Base-by-base conservation (phyloP, 2,888 invertebrate genomes). In the Pimpla rufipes region DNA sequence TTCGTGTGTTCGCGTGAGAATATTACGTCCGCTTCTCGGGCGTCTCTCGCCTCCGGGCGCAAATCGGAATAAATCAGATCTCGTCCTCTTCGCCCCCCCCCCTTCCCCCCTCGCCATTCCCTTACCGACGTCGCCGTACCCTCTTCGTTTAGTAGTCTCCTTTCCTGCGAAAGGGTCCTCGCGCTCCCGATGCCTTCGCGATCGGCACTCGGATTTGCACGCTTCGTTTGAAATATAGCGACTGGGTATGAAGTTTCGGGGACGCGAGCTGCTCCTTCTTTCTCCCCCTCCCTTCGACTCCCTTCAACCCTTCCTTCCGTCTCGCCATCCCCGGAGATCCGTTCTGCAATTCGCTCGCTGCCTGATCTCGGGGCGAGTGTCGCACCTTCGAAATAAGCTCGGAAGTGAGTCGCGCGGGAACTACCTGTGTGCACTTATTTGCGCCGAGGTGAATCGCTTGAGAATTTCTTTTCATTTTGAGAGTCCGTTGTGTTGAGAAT, bases 51-150 rank as follows among this genome's bases (percentile, higher is more conserved):
- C 89, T 86, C 76, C 80, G 85, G 85, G 84, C 85, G 86, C 81
- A 85, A 88, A 89, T 88, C 89, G 86, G 88, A 86, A 85, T 83
- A 87, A 88, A 89, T 89, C 88, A 88, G 85, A 88, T 88, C 73
- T 81, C 77, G 67, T 70, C 50, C 74, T 42, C 74, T 59, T 40
- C 57, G 35, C 40, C 62, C 52, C 13, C 23, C n/a, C 55, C 68
- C 71, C 78, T 47, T 52, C 18, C 13, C 45, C 55, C 37, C 37
- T 29, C 29, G 8, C 18, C 18, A 37, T 64, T 16, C 71, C 52
- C 71, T 59, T 52, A 40, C 5, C 29, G n/a, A 3, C 29, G 2
- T 29, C 29, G 29, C 2, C 29, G 29, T 45, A 50, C 59, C 66
- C 83, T 80, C 64, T 70, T 78, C 76, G 62, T 75, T 76, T 47